Evolutionary conservation across 2,113 vertebrate genomes (phyloP), one percentile per base, ranked within the genome.

Genomic region (Phylloscopus trochiloides): DNA sequence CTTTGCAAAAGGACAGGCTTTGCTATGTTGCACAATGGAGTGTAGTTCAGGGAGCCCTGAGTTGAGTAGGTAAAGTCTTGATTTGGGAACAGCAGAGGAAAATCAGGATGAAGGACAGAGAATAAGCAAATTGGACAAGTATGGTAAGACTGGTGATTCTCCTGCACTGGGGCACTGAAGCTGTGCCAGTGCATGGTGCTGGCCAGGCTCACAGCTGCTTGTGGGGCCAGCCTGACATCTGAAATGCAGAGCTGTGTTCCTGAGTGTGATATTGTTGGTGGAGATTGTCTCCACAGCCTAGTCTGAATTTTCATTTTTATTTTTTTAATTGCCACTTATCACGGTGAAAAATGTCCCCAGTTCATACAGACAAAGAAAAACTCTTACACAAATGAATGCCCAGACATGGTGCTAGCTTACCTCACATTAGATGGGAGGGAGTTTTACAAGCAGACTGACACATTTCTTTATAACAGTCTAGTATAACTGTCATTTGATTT

Each of bases 401-500:
- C 82, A 77, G 31, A 83, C 92, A 13, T 61, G 77, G 78, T 55
- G 54, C 71, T 58, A 70, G 82, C 55, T 86, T 93, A 81, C 93
- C 57, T 89, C 83, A 62, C 31, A 0, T 80, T 62, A 83, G 91
- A 82, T 81, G 91, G 80, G 90, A 80, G 82, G 22, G 63, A 90
- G 77, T 89, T 97, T 96, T 97, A 96, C 94, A 94, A 94, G 94
- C 94, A 95, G 84, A 84, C 74, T 48, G 90, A 95, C 93, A 96
- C 90, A 28, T 93, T 92, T 95, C 90, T 96, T 87, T 90, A 51
- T 90, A 96, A 95, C 86, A 96, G 86, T 93, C 94, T 93, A 91
- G 80, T 96, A 74, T 83, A 94, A 79, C 91, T 95, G 92, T 97
- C 94, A 96, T 97, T 96, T 96, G 93, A 96, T 97, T 97, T 97